Evolutionary conservation across 30 jellyfish, hydroid and myxozoan species (phyloP), one percentile per base, ranked within the genome.

Genomic region (Rhopilema esculentum): DNA sequence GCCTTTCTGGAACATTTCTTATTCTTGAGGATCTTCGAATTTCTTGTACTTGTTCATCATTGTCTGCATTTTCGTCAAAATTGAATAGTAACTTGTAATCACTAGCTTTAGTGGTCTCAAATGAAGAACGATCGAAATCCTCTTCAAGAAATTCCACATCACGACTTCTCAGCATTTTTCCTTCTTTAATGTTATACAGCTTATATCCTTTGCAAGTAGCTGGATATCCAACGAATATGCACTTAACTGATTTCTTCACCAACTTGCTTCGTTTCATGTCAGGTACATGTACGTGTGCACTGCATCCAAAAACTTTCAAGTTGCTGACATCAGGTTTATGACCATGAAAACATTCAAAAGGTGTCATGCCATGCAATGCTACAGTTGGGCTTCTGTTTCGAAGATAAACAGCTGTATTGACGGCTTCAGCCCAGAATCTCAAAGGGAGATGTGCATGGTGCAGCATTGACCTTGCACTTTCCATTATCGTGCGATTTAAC

Each of bases 261-360:
- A n/a, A n/a, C 57, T 84, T 72, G 24, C 51, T 49, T 26, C 87
- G 49, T 32, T 57, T 52, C 27, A 49, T 69, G 7, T 71, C 30
- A 19, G 89, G 82, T 1, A 84, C 81, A 33, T 84, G 88, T 62
- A 84, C 75, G 74, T 25, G 61, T 18, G 93, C 87, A 6, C 2
- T 72, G 65, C 93, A 71, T 12, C 88, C 93, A 64, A 84, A 84
- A 1, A 84, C 89, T 72, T 53, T 84, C 72, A 84, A 63, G 23
- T 57, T 53, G 31, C 82, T 50, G 16, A 84, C 93, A 72, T 84
- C 89, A 21, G 88, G 89, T 63, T 71, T 63, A 12, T 71, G 28
- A 15, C 93, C 88, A 74, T 27, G 22, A 33, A 53, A 84, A 27
- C 80, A 16, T 50, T 84, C 93, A 61, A 24, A 72, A 9, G 93